phyloP scores from a whole-genome alignment of 1,140 invertebrate species.

The Drepana arcuata region DNA sequence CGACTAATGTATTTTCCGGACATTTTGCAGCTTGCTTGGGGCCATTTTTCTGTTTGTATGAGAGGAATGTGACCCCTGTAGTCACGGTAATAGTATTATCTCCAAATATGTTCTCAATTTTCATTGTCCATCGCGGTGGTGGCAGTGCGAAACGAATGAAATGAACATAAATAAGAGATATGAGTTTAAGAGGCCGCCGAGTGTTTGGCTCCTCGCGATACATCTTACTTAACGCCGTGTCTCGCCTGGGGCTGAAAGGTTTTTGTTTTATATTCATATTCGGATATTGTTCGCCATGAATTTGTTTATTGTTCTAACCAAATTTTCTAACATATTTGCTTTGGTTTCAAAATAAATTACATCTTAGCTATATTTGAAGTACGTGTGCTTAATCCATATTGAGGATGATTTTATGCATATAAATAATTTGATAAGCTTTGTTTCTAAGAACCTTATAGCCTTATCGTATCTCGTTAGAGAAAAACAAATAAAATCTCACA shows the following conservation, averaged over 20 bases:
- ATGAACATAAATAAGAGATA: conserved; percentile 63
- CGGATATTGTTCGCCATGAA: too few species aligned
- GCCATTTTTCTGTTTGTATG: conserved; percentile 65
- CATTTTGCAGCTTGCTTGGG: conserved; percentile 66
- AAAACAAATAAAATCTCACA: conserved; percentile 33
- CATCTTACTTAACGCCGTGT: conserved; percentile 21
- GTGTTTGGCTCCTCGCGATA: conserved; percentile 13
- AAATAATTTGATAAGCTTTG: conserved; percentile 14
- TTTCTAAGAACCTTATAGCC: conserved; percentile 13
- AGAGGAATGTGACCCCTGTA: conserved; percentile 39
- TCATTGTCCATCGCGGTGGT: conserved; percentile 56
- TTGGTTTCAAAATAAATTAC: too few species aligned
- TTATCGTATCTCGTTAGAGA: conserved; percentile 17
- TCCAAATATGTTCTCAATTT: conserved; percentile 68
- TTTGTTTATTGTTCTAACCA: too few species aligned
- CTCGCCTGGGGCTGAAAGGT: conserved; percentile 10
- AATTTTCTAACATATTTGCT: too few species aligned
- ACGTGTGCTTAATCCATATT: too few species aligned
- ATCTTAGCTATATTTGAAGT: too few species aligned
- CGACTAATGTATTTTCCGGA: conserved; percentile 68
- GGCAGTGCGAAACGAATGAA: conserved; percentile 34
- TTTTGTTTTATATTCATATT: too few species aligned
- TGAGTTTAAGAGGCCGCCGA: conserved; percentile 11
- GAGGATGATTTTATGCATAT: too few species aligned
- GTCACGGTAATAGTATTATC: conserved; percentile 61